Base-by-base conservation (phyloP, 2,888 invertebrate species). In the Magallana nippona region DNA sequence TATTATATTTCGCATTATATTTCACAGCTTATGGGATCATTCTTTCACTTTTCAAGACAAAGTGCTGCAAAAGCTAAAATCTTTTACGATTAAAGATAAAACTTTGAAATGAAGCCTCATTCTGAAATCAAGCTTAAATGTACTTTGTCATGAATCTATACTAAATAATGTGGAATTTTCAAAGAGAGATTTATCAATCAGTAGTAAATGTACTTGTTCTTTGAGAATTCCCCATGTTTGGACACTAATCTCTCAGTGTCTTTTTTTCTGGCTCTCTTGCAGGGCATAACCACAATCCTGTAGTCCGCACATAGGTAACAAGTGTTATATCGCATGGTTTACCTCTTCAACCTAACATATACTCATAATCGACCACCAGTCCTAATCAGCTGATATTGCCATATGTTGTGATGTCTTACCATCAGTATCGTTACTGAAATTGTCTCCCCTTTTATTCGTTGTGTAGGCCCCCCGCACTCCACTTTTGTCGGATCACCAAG, bases 401-500 rank as follows among this genome's bases (percentile, higher is more conserved):
- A 71, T 71, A 71, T 71, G 71, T 71, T 71, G 71, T 71, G 71
- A 22, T 71, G 71, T 71, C 71, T 27, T 71, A 71, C 27, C 71
- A 71, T 71, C 71, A 71, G 71, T 71, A 71, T 71, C 71, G 71
- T 71, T 27, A 71, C 71, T 82, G 79, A 84, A 84, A 79, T 79
- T 84, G 81, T 84, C 81, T 84, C 58, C 81, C 78, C 81, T 81
- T 82, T 82, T 71, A 27, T 83, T 78, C 79, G 78, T 84, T 77
- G 78, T 82, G 55, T 85, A 87, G 86, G 86, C 85, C 86, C 82
- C 87, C 83, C 82, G 84, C 84, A 83, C 83, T 82, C 55, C 86
- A 84, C 81, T 82, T 80, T 80, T 86, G 27, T 82, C 86, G 79
- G 91, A 91, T 57, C 91, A 92, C 85, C 89, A 89, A 77, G 89